Evolutionary conservation across 2,113 vertebrate species (phyloP), one percentile per base, ranked within the genome.

Genomic region (Todiramphus chloris): DNA sequence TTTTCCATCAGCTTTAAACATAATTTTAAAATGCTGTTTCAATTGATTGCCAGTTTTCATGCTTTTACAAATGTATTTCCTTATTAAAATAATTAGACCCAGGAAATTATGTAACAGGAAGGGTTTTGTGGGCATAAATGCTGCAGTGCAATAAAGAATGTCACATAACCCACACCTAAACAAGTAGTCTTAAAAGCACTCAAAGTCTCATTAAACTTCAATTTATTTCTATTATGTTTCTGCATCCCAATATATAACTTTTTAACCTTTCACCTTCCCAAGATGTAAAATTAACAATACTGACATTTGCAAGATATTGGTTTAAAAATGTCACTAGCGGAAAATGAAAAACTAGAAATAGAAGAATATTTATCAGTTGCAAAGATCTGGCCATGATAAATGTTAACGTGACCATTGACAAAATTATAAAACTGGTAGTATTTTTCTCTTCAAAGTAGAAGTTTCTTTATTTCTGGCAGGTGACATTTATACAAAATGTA

Each of bases 261-360:
- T 59, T 81, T 58, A 91, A 87, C 86, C 73, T 79, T 90, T 92
- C 83, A 76, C 77, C 86, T 95, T 93, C 81, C 69, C 43, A 68
- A 93, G 69, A 90, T 19, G 41, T 46, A 84, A 92, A 96, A 93
- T 95, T 95, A 96, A 87, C 77, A 94, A 58, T 62, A 58, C 11
- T 95, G 92, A 92, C 83, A 95, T 95, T 96, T 95, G 15, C 30
- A 90, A 31, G 33, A 9, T 81, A 87, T 81, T 66, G 69, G 53
- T 63, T 96, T 94, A 72, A 93, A 97, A 96, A 94, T 84, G 66
- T 83, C 94, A 93, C 35, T 31, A 48, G 7, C 7, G 31, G 44
- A 44, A 93, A 84, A 87, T 39, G 50, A 93, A 93, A 90, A 69
- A 82, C 30, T 69, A 43, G 66, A 89, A 89, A 56, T 16, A 69